Base-by-base conservation (phyloP, 1,140 invertebrate genomes). In the Apis cerana region DNA sequence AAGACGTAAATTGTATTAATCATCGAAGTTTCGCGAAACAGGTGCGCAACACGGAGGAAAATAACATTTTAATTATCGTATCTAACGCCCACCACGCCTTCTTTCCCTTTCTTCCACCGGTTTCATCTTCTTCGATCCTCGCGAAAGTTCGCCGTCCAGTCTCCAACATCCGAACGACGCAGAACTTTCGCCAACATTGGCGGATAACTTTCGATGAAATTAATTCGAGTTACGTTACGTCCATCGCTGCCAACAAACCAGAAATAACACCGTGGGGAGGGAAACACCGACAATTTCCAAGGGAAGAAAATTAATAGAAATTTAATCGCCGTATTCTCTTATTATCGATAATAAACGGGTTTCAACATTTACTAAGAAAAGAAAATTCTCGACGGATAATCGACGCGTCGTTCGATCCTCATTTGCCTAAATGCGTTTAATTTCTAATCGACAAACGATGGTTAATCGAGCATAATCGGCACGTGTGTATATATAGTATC, bases 1-100 rank as follows among this genome's bases (percentile, higher is more conserved):
- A 52, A 33, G 2, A 56, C 4, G 27, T 11, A 58, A 75, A 81
- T 81, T 21, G 62, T 75, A 81, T 81, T 75, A 81, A 75, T 81
- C 75, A 81, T 72, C 43, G n/a, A 81, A 75, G 33, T 75, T 81
- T 52, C 43, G 17, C 17, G n/a, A 9, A 62, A 7, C 17, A 11
- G 27, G 8, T 9, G 11, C 27, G 52, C 62, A 58, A 67, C 54
- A 52, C 27, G 52, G 27, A 33, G 19, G 61, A 68, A 59, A 68
- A 64, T 68, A 82, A 82, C 80, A 27, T 67, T 75, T 82, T 68
- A 68, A 68, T 82, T 75, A 68, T 68, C 72, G 19, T 17, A 56
- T 13, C 43, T 15, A 11, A 43, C 33, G 4, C 12, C 27, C 13
- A 0, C 54, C 43, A 23, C 4, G n/a, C 23, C 72, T 59, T 59